Evolutionary conservation across 2,113 vertebrate genomes (phyloP).

Genomic region (Helogale parvula): DNA sequence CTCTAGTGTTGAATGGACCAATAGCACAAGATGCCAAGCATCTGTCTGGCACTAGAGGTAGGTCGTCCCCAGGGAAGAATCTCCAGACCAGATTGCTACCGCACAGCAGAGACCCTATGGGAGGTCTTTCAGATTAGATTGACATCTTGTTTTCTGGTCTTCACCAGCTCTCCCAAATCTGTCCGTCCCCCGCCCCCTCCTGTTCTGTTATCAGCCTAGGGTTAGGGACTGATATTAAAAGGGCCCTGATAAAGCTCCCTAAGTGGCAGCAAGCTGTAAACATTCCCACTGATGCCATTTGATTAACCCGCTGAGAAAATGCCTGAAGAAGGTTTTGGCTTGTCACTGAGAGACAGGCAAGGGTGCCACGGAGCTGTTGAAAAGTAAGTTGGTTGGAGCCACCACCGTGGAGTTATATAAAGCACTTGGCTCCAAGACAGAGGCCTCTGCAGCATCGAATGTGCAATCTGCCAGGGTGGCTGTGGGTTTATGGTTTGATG

Average conservation of each 20-base stretch:
- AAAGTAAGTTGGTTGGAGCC: conserved; percentile 57
- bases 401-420: conserved; percentile 44
- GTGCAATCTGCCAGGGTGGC: conserved; percentile 11
- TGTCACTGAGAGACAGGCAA: conserved; percentile 73
- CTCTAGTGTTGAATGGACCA: not conserved
- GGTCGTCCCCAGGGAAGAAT: not conserved
- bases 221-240: conserved; percentile 78
- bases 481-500: conserved; percentile 39
- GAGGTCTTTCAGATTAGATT: conserved; percentile 56
- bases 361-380: conserved; percentile 78
- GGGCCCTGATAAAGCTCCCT: conserved; percentile 83
- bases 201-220: conserved; percentile 76
- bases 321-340: conserved; percentile 74
- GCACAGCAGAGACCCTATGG: not conserved
- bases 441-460: not conserved
- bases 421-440: conserved; percentile 49
- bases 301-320: conserved; percentile 87
- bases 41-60: not conserved
- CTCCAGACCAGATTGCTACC: not conserved
- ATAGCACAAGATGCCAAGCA: not conserved
- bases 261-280: conserved; percentile 90
- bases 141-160: conserved; percentile 36
- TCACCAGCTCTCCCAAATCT: conserved; percentile 48
- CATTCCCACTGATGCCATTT: conserved; percentile 89
- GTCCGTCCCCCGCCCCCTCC: not conserved